Evolutionary conservation across 2,888 invertebrate species (phyloP).

Genomic region (Oligia strigilis): DNA sequence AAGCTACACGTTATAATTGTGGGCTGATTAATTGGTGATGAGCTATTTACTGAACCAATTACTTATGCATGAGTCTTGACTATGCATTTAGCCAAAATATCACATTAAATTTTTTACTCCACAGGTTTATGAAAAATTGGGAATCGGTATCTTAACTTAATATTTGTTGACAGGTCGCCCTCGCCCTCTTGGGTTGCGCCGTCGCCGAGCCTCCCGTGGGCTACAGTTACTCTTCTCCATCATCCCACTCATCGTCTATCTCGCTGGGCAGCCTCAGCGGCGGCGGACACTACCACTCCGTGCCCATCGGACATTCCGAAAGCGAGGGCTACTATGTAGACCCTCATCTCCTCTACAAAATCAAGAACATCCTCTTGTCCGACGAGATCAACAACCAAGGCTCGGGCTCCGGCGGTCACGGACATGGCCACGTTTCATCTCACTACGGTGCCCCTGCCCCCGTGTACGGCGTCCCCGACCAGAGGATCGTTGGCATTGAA

Average conservation of each 20-base stretch:
- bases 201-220: slow-evolving; percentile 95
- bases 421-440: slow-evolving; percentile 90
- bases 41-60: not conserved
- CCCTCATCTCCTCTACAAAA: slow-evolving; percentile 94
- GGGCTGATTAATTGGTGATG: slow-evolving; percentile 12
- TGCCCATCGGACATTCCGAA: slow-evolving; percentile 93
- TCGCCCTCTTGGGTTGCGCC: slow-evolving; percentile 94
- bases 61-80: not conserved
- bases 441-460: slow-evolving; percentile 93
- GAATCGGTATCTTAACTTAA: slow-evolving; percentile 32
- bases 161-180: slow-evolving; percentile 88
- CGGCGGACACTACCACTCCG: slow-evolving; percentile 94
- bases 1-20: slow-evolving; percentile 36
- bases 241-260: slow-evolving; percentile 90
- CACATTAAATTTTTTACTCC: slow-evolving; percentile 16
- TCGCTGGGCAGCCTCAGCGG: slow-evolving; percentile 91
- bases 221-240: slow-evolving; percentile 89
- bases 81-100: slow-evolving; percentile 3
- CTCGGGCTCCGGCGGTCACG: slow-evolving; percentile 85
- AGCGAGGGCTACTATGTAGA: slow-evolving; percentile 95
- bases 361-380: slow-evolving; percentile 95
- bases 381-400: slow-evolving; percentile 92
- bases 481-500: slow-evolving; percentile 95
- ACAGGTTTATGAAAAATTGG: slow-evolving; percentile 36
- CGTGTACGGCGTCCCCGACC: slow-evolving; percentile 92